Percentiles rank a stretch among this genome's conserved stretches.
Evolutionary conservation across 2,113 vertebrate genomes (phyloP).

Genomic region (Epinephelus cyanopodus): DNA sequence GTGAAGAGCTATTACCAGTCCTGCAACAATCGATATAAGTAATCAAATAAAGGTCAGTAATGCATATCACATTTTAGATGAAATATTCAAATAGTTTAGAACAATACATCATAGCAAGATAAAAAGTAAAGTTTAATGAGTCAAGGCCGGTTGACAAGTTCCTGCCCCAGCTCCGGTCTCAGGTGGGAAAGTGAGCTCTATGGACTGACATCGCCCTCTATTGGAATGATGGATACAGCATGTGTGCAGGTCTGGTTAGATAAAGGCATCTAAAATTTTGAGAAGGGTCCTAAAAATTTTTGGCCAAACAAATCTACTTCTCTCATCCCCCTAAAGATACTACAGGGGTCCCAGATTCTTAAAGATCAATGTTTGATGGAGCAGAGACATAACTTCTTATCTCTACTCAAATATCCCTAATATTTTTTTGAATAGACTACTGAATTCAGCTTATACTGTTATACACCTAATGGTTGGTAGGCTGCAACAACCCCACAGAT

Average conservation of each 20-base stretch:
- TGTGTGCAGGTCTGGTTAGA: not conserved
- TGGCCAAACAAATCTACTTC: too few relatives aligned
- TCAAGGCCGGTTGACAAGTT: not conserved
- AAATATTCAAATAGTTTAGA: not conserved
- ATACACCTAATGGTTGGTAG: too few relatives aligned
- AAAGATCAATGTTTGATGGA: not conserved
- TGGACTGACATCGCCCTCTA: not conserved
- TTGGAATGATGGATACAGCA: not conserved
- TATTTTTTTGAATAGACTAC: not conserved
- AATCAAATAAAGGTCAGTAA: not conserved
- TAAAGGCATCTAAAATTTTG: too few relatives aligned
- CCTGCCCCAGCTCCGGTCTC: not conserved
- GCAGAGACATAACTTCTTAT: not conserved
- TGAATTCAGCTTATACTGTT: not conserved
- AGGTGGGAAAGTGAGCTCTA: fast-evolving
- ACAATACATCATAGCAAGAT: not conserved
- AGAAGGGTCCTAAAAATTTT: too few relatives aligned
- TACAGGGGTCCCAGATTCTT: not conserved
- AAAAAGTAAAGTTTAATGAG: not conserved
- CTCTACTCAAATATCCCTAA: too few relatives aligned
- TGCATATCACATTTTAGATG: not conserved
- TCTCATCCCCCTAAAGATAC: not conserved
- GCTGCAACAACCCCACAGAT: not conserved
- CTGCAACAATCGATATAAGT: not conserved
- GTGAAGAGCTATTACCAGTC: not conserved